These are phyloP conservation scores for Agelastica alni DNA, from an alignment of 2,888 invertebrate genomes.

Conservation along the genomic window DNA sequence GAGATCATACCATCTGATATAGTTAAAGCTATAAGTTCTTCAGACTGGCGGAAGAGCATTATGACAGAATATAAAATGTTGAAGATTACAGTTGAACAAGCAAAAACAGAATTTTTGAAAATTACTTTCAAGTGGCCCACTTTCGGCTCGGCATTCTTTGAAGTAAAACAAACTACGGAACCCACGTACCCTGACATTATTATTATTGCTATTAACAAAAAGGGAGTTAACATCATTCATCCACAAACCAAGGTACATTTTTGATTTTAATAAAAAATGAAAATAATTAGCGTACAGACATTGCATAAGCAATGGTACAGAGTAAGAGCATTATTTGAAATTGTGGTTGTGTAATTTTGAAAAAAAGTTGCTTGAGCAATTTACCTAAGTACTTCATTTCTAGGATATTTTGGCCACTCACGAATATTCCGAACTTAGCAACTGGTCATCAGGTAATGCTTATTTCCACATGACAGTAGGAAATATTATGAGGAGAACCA, in stretches of 20 bases:
- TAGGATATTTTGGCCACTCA: constrained; percentile 82
- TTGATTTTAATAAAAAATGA: too few relatives aligned
- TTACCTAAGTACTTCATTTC: too few relatives aligned
- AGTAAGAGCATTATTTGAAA: too few relatives aligned
- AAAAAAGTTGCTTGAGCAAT: too few relatives aligned
- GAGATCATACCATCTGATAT: constrained; percentile 81
- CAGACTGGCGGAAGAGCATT: constrained; percentile 84
- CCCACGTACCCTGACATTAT: constrained; percentile 83
- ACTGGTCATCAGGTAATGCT: constrained; percentile 95
- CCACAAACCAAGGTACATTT: constrained; percentile 84
- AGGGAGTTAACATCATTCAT: constrained; percentile 89
- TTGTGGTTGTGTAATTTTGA: too few relatives aligned
- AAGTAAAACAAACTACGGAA: constrained; percentile 90
- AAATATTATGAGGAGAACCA: constrained; percentile 89
- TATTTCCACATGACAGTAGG: constrained; percentile 95
- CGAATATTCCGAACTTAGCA: constrained; percentile 85
- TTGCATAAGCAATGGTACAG: too few relatives aligned
- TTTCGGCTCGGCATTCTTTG: constrained; percentile 95
- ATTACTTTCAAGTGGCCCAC: constrained; percentile 80
- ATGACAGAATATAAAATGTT: constrained; percentile 66
- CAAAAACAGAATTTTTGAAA: constrained; percentile 80
- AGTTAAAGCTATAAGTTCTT: constrained; percentile 68
- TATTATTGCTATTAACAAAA: constrained; percentile 86
- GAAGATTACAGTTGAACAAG: constrained; percentile 68
- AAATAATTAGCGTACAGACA: background rate